Evolutionary conservation across 2,797 vertebrate genomes (phyloP), one percentile per base, ranked within the genome.

Genomic region (Diplodus sargus): DNA sequence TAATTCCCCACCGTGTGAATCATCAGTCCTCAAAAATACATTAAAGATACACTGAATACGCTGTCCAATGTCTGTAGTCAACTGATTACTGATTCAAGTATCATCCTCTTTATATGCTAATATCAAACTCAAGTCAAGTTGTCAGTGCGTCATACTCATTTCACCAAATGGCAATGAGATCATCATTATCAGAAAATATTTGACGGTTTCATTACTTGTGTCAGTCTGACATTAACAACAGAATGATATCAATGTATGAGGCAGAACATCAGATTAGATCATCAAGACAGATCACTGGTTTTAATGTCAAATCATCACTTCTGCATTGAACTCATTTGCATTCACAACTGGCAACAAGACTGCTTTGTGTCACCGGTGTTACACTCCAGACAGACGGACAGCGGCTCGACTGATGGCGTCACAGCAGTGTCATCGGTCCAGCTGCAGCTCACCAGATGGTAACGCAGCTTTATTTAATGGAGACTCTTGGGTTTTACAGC

Each of bases 401-500:
- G 17, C 43, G 22, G 63, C 48, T 74, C 23, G 43, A 70, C 12
- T 52, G 62, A 77, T 79, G 71, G 64, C 66, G 28, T 86, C 75
- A 82, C 49, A n/a, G 79, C 71, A 45, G 76, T 70, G 78, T 89
- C 77, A 84, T 74, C 56, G 34, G 30, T 47, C 28, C 58, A 76
- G 82, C 77, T 86, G 85, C 64, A 52, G 83, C 70, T 81, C 59
- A 86, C 70, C 91, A 93, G 90, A 92, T 85, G 87, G 84, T 84
- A 77, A 60, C 60, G 17, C 77, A 56, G 82, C 63, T 85, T 86
- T 84, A 84, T 85, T 81, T 79, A 81, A 81, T 78, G 59, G 62
- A 82, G 45, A 22, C 68, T 60, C 39, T 65, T 47, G 20, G 69
- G 60, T 75, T 78, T 87, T 77, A 65, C 42, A 57, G 49, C 62